phyloP scores from a whole-genome alignment of 2,113 vertebrate genomes.

The Potamarius usumacintae region DNA sequence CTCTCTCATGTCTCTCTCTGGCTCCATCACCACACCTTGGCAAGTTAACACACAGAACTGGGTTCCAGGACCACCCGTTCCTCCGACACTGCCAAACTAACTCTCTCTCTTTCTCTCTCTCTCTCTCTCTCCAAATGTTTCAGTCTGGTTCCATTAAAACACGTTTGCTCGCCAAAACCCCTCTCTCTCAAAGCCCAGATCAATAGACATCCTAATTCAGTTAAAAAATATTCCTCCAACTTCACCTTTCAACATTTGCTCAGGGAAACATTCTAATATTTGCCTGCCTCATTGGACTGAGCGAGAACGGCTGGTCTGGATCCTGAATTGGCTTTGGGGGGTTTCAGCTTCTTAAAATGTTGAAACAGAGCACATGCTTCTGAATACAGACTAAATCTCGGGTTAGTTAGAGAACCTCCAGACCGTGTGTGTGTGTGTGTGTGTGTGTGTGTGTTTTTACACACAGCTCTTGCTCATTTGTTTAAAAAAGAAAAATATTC shows the following conservation, averaged over 20 bases:
- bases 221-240: constrained; percentile 1
- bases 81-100: neutral
- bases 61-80: constrained; percentile 14
- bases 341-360: neutral
- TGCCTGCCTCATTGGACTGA: neutral
- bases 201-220: constrained; percentile 11
- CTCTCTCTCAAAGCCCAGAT: constrained; percentile 1
- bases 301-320: neutral
- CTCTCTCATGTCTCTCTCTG: neutral
- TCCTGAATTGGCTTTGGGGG: neutral
- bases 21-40: neutral
- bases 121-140: constrained; percentile 4
- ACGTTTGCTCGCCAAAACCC: neutral
- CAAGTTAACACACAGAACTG: neutral
- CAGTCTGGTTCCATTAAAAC: neutral
- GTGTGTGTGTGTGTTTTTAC: neutral
- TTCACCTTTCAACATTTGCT: neutral
- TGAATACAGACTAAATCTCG: neutral
- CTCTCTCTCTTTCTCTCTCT: neutral
- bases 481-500: neutral
- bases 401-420: neutral
- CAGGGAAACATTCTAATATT: neutral
- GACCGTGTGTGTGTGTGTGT: neutral
- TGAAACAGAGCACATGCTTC: constrained; percentile 3
- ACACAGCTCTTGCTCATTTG: neutral